Percentiles rank a stretch among this genome's conserved stretches.
phyloP scores from a whole-genome alignment of 2,113 vertebrate species.

The Cacatua alba region DNA sequence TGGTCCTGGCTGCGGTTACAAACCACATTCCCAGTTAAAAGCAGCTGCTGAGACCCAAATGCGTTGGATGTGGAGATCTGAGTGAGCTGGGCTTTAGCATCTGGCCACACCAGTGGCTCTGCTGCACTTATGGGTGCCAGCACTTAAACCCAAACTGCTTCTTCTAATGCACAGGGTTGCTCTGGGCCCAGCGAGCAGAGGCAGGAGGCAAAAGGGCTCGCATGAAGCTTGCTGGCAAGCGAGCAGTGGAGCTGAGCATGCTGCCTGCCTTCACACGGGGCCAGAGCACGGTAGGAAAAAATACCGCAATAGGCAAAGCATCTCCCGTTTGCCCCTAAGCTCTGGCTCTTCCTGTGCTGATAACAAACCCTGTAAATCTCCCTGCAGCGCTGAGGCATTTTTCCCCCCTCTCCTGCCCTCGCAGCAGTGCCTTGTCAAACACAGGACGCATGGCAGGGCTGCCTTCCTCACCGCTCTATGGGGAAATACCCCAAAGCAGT shows the following conservation, averaged over 20 bases:
- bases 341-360: conserved; percentile 57
- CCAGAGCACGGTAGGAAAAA: conserved; percentile 32
- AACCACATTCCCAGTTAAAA: neutral
- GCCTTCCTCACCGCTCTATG: neutral
- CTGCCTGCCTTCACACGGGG: neutral
- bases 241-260: neutral
- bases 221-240: neutral
- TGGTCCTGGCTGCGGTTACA: neutral
- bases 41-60: neutral
- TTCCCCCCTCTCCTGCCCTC: neutral
- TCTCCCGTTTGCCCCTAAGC: conserved; percentile 51
- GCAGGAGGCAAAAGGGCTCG: neutral
- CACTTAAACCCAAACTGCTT: neutral
- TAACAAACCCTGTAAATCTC: conserved; percentile 32
- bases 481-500: neutral
- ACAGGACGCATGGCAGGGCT: fast-evolving
- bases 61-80: fast-evolving
- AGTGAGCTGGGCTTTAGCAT: neutral
- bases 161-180: fast-evolving
- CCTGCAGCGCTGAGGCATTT: neutral
- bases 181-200: neutral
- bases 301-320: conserved; percentile 44
- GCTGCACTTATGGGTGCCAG: neutral
- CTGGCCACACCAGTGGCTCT: fast-evolving
- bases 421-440: neutral